Evolutionary conservation across 1,140 invertebrate genomes (phyloP), one percentile per base, ranked within the genome.

Genomic region (Microplitis mediator): DNA sequence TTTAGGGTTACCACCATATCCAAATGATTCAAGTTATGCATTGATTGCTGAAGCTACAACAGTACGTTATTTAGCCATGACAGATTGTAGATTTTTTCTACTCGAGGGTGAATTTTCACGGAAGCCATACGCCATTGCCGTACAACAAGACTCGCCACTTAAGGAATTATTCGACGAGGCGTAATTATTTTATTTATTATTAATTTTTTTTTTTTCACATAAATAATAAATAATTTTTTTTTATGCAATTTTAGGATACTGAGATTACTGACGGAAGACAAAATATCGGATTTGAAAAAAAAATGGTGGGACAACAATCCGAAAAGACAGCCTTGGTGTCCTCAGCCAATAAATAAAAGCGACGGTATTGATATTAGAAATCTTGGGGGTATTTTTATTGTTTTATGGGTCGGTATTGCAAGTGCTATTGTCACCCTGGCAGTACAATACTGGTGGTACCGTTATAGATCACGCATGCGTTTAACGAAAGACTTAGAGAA

Each of bases 341-440:
- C 96, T 54, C 93, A 95, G 78, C 90, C 93, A 54, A 95, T 97
- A 69, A 94, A 97, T 82, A 95, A 98, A 84, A 95, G 93, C 13
- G 97, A 98, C 78, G 97, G 97, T 50, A 99, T 99, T 79, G 97
- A 95, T 71, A 98, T 99, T 74, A 91, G 97, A 76, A 99, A 99
- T 82, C 99, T 99, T 74, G 96, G 97, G 52, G 97, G 97, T 1
- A 97, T 99, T 0, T 99, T 99, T 80, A 97, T 99, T 58, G 95
- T 98, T 0, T 97, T 98, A 74, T 96, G 98, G 77, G 95, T 97
- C 62, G 97, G 97, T 0, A 97, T 98, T 54, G 93, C 93, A 0
- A 88, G 98, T 78, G 95, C 97, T 5, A 95, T 96, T 77, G 85
- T 98, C 32, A 97, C 96, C 0, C 86, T 99, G n/a, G 93, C 92